Percentiles rank a stretch among this genome's conserved stretches.
phyloP scores from a whole-genome alignment of 2,113 vertebrate genomes.

The Ibidorhyncha struthersii region DNA sequence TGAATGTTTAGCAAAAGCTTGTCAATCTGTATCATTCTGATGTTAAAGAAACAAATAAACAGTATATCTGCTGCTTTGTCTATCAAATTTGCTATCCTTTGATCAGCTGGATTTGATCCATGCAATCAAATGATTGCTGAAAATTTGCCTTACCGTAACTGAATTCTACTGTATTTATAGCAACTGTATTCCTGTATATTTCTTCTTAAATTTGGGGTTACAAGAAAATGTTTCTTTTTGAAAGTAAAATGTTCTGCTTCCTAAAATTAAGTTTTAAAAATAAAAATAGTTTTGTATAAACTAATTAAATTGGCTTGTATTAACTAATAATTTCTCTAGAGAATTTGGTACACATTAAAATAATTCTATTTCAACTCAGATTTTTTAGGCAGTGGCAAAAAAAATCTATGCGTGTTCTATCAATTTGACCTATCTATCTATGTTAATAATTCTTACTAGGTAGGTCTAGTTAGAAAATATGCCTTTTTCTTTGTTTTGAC shows the following conservation, averaged over 20 bases:
- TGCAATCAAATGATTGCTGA: neutral
- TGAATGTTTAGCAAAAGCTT: neutral
- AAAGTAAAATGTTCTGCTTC: neutral
- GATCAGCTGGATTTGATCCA: neutral
- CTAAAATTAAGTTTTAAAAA: neutral
- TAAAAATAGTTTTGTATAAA: neutral
- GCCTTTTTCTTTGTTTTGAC: neutral
- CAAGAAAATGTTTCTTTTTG: neutral
- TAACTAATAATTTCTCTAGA: neutral
- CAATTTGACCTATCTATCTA: neutral
- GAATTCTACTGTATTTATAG: neutral
- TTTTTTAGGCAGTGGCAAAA: neutral
- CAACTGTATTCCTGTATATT: neutral
- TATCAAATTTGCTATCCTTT: neutral
- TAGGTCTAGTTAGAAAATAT: neutral
- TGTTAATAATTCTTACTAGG: neutral
- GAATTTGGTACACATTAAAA: neutral
- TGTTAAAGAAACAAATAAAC: neutral
- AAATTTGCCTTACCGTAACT: neutral
- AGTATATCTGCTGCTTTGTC: neutral
- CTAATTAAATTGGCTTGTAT: neutral
- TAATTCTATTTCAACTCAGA: neutral
- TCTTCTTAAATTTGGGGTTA: neutral
- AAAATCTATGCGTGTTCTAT: neutral
- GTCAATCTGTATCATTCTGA: neutral